Evolutionary conservation across 2,113 vertebrate species (phyloP).

Genomic region (Gasterosteus aculeatus): DNA sequence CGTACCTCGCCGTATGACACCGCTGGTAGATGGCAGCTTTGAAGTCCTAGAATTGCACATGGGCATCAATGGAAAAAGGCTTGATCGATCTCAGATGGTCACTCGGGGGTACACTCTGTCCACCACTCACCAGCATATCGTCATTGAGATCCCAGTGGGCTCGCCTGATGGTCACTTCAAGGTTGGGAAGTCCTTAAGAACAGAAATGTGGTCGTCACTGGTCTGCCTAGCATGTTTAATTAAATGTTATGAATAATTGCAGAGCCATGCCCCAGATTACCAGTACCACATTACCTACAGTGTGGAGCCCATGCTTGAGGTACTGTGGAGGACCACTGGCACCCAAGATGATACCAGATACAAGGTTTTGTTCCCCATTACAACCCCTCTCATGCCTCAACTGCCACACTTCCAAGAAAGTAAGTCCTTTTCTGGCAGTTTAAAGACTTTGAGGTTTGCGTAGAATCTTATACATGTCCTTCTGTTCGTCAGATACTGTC

Average conservation of each 20-base stretch:
- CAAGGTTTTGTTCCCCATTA: constrained; percentile 79
- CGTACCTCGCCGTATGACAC: constrained; percentile 78
- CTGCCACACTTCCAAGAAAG: constrained; percentile 49
- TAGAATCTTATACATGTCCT: accelerated
- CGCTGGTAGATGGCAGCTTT: constrained; percentile 46
- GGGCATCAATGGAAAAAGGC: constrained; percentile 80
- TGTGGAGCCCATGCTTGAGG: constrained; percentile 80
- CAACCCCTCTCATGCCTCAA: constrained; percentile 70
- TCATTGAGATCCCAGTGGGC: constrained; percentile 82
- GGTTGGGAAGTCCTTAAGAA: constrained; percentile 63
- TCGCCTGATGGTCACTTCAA: constrained; percentile 86
- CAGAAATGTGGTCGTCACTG: neutral
- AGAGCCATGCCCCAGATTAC: constrained; percentile 77
- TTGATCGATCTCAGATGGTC: constrained; percentile 76
- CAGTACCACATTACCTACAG: constrained; percentile 74
- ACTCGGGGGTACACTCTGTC: constrained; percentile 74
- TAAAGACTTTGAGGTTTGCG: accelerated
- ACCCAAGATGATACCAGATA: constrained; percentile 69
- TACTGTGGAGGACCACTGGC: constrained; percentile 68
- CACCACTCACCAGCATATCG: constrained; percentile 67
- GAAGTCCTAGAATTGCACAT: constrained; percentile 76
- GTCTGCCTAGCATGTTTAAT: constrained; percentile 30
- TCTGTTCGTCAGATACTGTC: constrained; percentile 65
- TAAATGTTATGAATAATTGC: constrained; percentile 51
- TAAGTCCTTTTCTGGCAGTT: constrained; percentile 36